phyloP scores from a whole-genome alignment of 2,113 vertebrate genomes.

The Sinocyclocheilus grahami region DNA sequence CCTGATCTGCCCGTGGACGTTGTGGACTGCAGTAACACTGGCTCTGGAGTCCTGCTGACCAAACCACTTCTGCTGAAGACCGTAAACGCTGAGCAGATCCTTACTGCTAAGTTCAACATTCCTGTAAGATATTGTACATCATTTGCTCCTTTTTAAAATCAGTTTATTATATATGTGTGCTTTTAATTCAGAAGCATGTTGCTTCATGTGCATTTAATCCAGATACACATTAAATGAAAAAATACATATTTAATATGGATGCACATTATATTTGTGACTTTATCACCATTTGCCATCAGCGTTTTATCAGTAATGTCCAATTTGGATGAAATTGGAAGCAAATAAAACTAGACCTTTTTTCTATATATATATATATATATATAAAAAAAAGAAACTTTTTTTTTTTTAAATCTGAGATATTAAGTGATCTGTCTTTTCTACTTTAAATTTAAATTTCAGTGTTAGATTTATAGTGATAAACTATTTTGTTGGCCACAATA shows the following conservation, averaged over 20 bases:
- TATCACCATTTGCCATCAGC: neutral
- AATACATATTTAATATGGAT: neutral
- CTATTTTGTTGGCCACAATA: too few species aligned
- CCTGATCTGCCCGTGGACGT: constrained; percentile 72
- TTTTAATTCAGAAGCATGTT: neutral
- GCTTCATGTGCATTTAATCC: neutral
- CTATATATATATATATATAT: too few species aligned
- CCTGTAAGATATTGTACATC: constrained; percentile 76
- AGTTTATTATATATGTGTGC: too few species aligned
- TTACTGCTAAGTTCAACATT: constrained; percentile 83
- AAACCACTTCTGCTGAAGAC: constrained; percentile 81
- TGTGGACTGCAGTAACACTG: constrained; percentile 85
- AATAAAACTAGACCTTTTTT: neutral
- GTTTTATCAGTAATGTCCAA: neutral
- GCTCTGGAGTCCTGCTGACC: constrained; percentile 81
- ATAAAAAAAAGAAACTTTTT: too few species aligned
- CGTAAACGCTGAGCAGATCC: constrained; percentile 74
- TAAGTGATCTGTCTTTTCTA: too few species aligned
- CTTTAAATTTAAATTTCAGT: too few species aligned
- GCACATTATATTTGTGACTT: neutral
- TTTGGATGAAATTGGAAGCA: neutral
- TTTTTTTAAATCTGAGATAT: too few species aligned
- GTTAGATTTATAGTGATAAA: too few species aligned
- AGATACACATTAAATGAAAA: neutral
- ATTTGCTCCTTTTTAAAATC: neutral